Evolutionary conservation across 2,113 vertebrate genomes (phyloP), one percentile per base, ranked within the genome.

Genomic region (Carassius carassius): DNA sequence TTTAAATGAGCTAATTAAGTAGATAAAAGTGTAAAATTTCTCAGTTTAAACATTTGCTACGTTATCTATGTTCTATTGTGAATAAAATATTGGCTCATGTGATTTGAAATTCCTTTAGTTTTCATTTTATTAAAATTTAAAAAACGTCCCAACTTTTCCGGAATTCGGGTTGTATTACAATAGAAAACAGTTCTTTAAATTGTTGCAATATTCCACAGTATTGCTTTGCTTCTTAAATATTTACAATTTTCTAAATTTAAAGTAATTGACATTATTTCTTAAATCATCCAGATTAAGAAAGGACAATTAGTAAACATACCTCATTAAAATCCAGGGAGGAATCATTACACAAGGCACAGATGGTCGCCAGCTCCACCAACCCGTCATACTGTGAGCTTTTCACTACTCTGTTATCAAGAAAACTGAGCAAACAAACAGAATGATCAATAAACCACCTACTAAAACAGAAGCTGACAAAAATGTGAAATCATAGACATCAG

Each of bases 241-340:
- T 32, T 67, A 3, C 2, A 29, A 67, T 32, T 67, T 67, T 65
- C 16, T 67, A 32, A 4, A 69, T 69, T 3, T 69, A 69, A 17
- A 4, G 25, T 25, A 2, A 32, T 32, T 16, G 14, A 7, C 3
- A 35, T 10, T 14, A 11, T 70, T 70, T 17, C 32, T 37, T 70
- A 4, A 4, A 69, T 69, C 8, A 10, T 19, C 69, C 79, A 32
- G n/a, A 21, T 32, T 70, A 62, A 81, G 9, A 49, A 58, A 69
- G 12, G 35, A 69, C 21, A 10, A 25, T 60, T 12, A 49, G 0
- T 21, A 60, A 19, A 62, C 95, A 89, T 85, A 99, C 98, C 94
- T 99, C 98, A 72, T 99, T 99, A 89, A 95, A 99, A 93, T 99
- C 98, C 95, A 99, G 92, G 5, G 98, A 98, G 85, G 98, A 99